Evolutionary conservation across 2,797 vertebrate genomes (phyloP), one percentile per base, ranked within the genome.

Genomic region (Sebastes alutus): DNA sequence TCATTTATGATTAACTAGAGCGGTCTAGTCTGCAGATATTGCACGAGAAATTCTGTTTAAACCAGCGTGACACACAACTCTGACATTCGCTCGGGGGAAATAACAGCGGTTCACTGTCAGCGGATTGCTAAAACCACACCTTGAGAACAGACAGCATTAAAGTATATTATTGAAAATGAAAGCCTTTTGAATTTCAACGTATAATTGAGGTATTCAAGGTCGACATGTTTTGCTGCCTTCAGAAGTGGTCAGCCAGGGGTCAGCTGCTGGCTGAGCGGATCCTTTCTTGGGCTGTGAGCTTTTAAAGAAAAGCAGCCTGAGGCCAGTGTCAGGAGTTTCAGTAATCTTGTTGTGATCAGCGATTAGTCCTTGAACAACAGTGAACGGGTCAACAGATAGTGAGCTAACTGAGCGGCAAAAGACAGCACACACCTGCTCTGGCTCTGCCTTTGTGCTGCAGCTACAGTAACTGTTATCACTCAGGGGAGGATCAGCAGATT

Each of bases 311-410:
- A 81, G 77, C 60, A 72, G 91, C 93, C 92, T 54, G 35, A 60
- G 88, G 93, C 88, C 55, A 81, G 62, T 89, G 90, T 88, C 81
- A 88, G 89, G 80, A 86, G 82, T 86, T 84, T 81, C 65, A 74
- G 66, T 94, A 92, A 93, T 93, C 90, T 89, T 94, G 89, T 93
- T 92, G 91, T 94, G 92, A 94, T 94, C 92, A 92, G 93, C 81
- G 80, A 95, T 95, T 94, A 94, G 90, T 89, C 81, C 81, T 73
- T 83, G 78, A 92, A 93, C 91, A 90, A 85, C 88, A 77, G 85
- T 83, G 86, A 90, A 80, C 87, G 87, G 93, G 92, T 95, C 93
- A 95, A 82, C 70, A 80, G 85, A 92, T 81, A 93, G 80, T 35
- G 84, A 89, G 82, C 88, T 92, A 86, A 89, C 72, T 78, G 80